phyloP scores from a whole-genome alignment of 2,797 vertebrate genomes.

The Acropternis orthonyx region DNA sequence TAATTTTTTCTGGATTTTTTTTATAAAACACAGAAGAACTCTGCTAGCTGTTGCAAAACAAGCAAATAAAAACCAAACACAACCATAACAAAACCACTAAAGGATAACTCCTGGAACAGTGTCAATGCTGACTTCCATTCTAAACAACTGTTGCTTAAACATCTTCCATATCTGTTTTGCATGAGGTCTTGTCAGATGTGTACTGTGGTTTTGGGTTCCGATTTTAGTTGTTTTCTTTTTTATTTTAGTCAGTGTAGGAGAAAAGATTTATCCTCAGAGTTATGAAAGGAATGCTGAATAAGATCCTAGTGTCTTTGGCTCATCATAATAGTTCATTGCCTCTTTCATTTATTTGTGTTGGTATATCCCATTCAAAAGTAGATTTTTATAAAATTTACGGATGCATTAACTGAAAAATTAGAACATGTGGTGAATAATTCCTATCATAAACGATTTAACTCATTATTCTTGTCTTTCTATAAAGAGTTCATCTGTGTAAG shows the following conservation, averaged over 20 bases:
- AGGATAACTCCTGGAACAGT: background rate
- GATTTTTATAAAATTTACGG: background rate
- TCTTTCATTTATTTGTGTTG: background rate
- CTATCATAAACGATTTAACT: background rate
- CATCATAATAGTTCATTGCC: background rate
- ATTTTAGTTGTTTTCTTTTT: background rate
- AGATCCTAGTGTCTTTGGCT: background rate
- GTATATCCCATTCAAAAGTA: background rate
- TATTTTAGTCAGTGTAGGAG: background rate
- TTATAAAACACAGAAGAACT: background rate
- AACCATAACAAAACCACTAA: background rate
- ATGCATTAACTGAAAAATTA: background rate
- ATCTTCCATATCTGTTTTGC: background rate
- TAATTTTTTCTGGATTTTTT: background rate
- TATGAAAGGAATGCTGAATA: background rate
- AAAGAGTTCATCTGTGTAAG: background rate
- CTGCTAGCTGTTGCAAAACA: background rate
- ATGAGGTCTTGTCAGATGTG: background rate
- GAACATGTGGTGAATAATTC: background rate
- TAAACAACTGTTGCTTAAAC: background rate
- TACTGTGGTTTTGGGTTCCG: background rate
- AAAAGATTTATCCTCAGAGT: background rate
- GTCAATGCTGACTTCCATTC: background rate
- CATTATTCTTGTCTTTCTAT: background rate
- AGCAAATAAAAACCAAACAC: background rate